phyloP scores from a whole-genome alignment of 35 echinoderm and acorn worm species.

The Nesometra sesokonis region DNA sequence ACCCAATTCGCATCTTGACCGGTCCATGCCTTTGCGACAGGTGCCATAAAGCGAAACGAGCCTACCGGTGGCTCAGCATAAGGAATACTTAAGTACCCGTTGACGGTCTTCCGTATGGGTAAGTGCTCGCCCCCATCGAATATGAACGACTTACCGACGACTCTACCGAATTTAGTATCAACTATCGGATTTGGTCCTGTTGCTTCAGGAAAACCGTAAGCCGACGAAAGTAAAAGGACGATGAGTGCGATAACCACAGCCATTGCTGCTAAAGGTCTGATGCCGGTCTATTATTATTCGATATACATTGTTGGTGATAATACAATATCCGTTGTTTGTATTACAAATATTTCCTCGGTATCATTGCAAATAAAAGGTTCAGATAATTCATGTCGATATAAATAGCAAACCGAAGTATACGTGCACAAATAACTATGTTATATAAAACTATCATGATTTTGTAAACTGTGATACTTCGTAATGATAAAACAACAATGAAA shows the following conservation, averaged over 20 bases:
- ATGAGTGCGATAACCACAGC: neutral
- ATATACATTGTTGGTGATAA: no score
- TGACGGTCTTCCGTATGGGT: slow-evolving; percentile 6
- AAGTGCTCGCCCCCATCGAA: slow-evolving; percentile 4
- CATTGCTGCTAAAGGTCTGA: neutral
- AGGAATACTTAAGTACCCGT: slow-evolving; percentile 67
- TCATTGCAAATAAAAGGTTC: no score
- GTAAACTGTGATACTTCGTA: no score
- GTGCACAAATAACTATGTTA: no score
- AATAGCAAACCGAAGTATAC: no score
- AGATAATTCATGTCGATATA: no score
- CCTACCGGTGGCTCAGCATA: slow-evolving; percentile 49
- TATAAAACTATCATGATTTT: no score
- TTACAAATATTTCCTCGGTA: no score
- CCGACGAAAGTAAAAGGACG: neutral
- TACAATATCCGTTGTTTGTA: no score
- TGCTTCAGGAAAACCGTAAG: neutral
- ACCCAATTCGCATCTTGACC: neutral
- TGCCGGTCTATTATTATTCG: no score
- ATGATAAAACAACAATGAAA: no score
- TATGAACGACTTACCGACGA: slow-evolving; percentile 41
- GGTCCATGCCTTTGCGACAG: slow-evolving; percentile 21
- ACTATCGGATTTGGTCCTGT: slow-evolving; percentile 19
- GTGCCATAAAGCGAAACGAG: slow-evolving; percentile 30
- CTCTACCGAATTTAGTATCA: slow-evolving; percentile 15